Percentiles rank a stretch among this genome's conserved stretches.
Conservation (phyloP, 1,140 invertebrate species). For the Leptinotarsa defecta region DNA sequence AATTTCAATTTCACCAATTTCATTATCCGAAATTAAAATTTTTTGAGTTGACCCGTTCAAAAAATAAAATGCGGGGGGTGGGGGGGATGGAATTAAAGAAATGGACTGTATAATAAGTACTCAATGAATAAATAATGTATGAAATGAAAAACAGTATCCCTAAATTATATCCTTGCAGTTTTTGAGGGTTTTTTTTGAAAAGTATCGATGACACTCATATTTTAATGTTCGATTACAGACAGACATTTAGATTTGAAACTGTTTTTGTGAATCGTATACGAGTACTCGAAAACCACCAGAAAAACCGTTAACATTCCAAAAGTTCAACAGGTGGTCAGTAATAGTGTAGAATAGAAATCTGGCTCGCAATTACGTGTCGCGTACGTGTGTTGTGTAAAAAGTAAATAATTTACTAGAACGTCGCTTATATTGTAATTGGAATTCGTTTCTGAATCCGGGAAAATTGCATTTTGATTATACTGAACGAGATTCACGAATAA, state of each 20-base stretch:
- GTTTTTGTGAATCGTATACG: background rate
- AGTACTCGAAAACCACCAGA: background rate
- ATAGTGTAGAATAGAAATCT: slow-evolving; percentile 2
- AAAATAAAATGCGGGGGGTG: too few relatives aligned
- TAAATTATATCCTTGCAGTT: too few relatives aligned
- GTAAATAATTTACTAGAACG: slow-evolving; percentile 18
- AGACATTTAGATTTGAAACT: background rate
- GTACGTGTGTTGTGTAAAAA: slow-evolving; percentile 9
- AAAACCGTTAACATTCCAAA: background rate
- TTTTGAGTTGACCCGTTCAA: too few relatives aligned
- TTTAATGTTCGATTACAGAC: too few relatives aligned
- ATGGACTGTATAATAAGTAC: too few relatives aligned
- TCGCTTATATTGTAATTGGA: slow-evolving; percentile 4
- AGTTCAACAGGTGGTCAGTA: slow-evolving; percentile 3
- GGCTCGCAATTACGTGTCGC: background rate
- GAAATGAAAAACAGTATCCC: too few relatives aligned
- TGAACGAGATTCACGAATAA: background rate
- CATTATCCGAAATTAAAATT: too few relatives aligned
- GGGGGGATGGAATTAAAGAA: too few relatives aligned
- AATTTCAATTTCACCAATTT: too few relatives aligned
- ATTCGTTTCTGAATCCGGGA: background rate
- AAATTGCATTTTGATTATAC: slow-evolving; percentile 12
- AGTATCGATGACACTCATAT: too few relatives aligned
- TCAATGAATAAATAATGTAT: too few relatives aligned
- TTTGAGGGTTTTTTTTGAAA: too few relatives aligned